Conservation (phyloP, 2,113 vertebrate species). For the Calyptommatus sinebrachiatus region DNA sequence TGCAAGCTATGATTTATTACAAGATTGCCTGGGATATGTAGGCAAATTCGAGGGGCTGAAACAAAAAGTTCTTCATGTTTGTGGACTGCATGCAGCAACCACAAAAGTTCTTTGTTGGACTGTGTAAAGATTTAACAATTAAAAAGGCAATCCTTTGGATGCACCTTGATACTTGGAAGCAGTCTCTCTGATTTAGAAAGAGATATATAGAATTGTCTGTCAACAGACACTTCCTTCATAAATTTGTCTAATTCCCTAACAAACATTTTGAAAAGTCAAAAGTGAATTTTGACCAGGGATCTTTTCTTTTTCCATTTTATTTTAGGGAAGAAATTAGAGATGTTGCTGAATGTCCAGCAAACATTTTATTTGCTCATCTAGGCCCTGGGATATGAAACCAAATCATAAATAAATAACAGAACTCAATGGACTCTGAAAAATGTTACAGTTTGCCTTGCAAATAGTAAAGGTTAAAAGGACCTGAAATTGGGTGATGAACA, state of each 20-base stretch:
- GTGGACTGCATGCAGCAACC: too few species aligned
- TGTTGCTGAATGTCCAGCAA: neutral
- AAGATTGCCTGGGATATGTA: too few species aligned
- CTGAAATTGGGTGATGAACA: neutral
- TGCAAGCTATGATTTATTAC: too few species aligned
- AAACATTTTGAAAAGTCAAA: neutral
- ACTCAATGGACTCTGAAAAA: neutral
- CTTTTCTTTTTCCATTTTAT: too few species aligned
- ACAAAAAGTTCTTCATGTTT: too few species aligned
- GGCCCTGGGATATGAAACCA: neutral
- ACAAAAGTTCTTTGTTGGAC: too few species aligned
- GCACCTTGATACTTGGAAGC: too few species aligned
- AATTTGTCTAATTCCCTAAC: neutral
- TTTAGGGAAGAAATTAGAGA: too few species aligned
- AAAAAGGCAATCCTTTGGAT: too few species aligned
- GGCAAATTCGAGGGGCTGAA: too few species aligned
- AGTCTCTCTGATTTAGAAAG: too few species aligned
- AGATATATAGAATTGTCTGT: neutral
- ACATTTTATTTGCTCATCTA: neutral
- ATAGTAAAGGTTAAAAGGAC: neutral
- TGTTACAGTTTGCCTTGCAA: neutral
- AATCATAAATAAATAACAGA: neutral
- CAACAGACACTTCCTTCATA: neutral
- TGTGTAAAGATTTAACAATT: too few species aligned
- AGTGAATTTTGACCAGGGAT: neutral